Percentiles rank a stretch among this genome's conserved stretches.
These are phyloP conservation scores for Gorilla gorilla DNA, from an alignment of 2,113 vertebrate genomes.

Conservation along the genomic window DNA sequence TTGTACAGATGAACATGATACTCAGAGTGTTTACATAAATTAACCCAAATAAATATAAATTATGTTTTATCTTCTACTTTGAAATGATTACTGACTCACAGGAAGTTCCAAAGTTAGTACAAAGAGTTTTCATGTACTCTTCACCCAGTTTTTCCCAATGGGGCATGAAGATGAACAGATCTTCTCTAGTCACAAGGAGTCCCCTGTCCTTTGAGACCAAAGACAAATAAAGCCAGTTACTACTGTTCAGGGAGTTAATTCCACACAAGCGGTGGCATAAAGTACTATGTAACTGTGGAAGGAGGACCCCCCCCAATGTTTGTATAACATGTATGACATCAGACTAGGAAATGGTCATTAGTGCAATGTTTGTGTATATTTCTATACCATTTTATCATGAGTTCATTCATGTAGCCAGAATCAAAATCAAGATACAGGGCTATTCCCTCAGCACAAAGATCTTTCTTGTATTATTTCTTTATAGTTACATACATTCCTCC, in stretches of 20 bases:
- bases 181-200: too few species aligned
- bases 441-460: neutral
- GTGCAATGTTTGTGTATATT: neutral
- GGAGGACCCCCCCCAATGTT: too few species aligned
- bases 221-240: too few species aligned
- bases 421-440: neutral
- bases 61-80: neutral
- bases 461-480: neutral
- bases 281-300: neutral
- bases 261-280: neutral
- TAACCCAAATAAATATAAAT: neutral
- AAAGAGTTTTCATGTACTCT: neutral
- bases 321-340: neutral
- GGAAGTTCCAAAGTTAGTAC: neutral
- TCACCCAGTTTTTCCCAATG: neutral
- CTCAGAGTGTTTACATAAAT: neutral
- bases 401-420: neutral
- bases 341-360: neutral
- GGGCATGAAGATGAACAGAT: too few species aligned
- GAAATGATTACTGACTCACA: neutral
- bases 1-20: neutral
- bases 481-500: neutral
- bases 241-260: too few species aligned
- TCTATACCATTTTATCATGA: neutral
- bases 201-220: too few species aligned